Evolutionary conservation across 2,888 invertebrate species (phyloP).

Genomic region (Actias luna): DNA sequence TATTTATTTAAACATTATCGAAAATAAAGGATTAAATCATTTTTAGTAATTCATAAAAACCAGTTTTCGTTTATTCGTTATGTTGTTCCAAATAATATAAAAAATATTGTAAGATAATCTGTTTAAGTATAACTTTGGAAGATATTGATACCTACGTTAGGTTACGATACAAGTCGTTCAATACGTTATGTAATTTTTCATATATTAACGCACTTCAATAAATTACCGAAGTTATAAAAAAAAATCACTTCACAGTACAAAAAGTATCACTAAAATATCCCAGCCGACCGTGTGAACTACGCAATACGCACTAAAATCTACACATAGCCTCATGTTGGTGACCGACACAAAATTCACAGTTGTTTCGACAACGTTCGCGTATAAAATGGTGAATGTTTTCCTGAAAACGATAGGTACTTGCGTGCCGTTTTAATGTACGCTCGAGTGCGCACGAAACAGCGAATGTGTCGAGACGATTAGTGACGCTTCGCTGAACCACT

Average conservation of each 20-base stretch:
- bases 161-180: not conserved
- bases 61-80: not conserved
- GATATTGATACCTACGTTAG: constrained; percentile 3
- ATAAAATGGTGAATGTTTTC: constrained; percentile 79
- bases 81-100: not conserved
- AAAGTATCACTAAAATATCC: constrained; percentile 44
- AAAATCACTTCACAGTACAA: constrained; percentile 19
- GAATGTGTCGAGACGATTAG: constrained; percentile 59
- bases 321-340: constrained; percentile 45
- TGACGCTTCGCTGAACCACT: constrained; percentile 61
- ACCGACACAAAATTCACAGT: constrained; percentile 48
- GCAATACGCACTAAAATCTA: constrained; percentile 37
- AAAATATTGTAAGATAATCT: not conserved
- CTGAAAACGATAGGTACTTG: constrained; percentile 74
- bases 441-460: constrained; percentile 61
- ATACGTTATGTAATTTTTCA: constrained; percentile 35
- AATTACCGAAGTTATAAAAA: constrained; percentile 47
- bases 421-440: constrained; percentile 68
- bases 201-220: constrained; percentile 52
- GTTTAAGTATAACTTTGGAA: not conserved
- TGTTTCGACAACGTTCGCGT: constrained; percentile 56
- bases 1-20: too few relatives aligned
- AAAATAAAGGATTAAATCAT: too few relatives aligned
- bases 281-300: constrained; percentile 27
- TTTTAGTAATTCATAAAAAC: too few relatives aligned